A percentile compares a stretch with the other conserved stretches of the same genome.
These are phyloP conservation scores for Rhopalosiphum padi DNA, from an alignment of 1,140 invertebrate genomes.

Conservation along the genomic window DNA sequence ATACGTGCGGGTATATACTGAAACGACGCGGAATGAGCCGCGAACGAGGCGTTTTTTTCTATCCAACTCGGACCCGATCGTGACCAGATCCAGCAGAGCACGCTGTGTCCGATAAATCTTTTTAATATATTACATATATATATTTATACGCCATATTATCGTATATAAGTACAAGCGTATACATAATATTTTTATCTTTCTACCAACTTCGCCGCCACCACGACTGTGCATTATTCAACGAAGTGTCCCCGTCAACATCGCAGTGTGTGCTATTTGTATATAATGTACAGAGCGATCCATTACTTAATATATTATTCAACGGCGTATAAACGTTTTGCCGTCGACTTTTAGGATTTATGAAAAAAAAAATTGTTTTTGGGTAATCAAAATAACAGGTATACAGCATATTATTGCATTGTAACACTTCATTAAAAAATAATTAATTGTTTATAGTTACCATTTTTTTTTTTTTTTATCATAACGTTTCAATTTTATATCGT, in stretches of 20 bases:
- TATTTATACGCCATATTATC: not conserved
- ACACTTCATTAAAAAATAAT: not conserved
- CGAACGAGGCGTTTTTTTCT: not conserved
- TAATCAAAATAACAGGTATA: no score
- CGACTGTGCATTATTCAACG: not conserved
- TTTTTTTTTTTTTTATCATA: not conserved
- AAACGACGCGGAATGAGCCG: not conserved
- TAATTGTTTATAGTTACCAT: not conserved
- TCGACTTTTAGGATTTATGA: not conserved
- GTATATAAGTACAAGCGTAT: not conserved
- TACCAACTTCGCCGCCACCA: not conserved
- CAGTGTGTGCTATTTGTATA: not conserved
- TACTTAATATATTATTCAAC: not conserved
- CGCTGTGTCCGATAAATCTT: slow-evolving; percentile 50
- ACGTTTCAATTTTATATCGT: not conserved
- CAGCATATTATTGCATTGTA: not conserved
- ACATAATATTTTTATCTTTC: not conserved
- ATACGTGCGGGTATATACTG: not conserved
- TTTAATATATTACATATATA: not conserved
- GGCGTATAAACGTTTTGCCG: not conserved
- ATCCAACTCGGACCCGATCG: not conserved
- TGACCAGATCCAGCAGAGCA: slow-evolving; percentile 46
- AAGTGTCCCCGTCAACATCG: not conserved
- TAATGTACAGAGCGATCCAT: not conserved
- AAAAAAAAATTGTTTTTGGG: not conserved